These are phyloP conservation scores for Sarcophilus harrisii DNA, from an alignment of 2,797 vertebrate genomes.

Conservation along the genomic window DNA sequence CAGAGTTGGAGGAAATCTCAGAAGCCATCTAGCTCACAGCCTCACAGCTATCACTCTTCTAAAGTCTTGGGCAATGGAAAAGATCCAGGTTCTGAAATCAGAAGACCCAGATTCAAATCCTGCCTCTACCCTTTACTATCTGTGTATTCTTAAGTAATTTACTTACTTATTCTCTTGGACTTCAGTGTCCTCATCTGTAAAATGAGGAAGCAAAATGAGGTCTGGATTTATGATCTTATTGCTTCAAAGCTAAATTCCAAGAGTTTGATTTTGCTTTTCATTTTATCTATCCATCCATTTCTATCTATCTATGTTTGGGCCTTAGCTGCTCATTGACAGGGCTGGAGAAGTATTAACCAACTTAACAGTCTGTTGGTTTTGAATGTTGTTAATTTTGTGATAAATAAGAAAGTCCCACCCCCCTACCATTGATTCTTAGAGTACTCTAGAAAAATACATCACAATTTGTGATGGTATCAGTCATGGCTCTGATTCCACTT, in stretches of 20 bases:
- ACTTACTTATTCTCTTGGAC: background rate
- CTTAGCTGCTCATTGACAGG: background rate
- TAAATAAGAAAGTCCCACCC: background rate
- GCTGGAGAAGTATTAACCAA: background rate
- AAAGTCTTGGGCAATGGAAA: background rate
- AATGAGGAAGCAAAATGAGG: background rate
- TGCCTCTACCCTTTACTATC: background rate
- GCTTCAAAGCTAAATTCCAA: conserved; percentile 46
- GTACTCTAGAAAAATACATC: background rate
- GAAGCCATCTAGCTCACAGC: background rate
- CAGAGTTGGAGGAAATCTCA: background rate
- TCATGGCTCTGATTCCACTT: background rate
- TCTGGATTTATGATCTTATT: background rate
- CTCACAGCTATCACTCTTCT: background rate
- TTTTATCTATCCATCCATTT: background rate
- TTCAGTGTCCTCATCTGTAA: background rate
- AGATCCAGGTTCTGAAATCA: background rate
- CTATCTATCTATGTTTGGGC: background rate
- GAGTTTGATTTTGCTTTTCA: background rate
- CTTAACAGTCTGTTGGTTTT: background rate
- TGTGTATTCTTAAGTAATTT: background rate
- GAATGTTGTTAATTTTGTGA: background rate
- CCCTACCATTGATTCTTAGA: background rate
- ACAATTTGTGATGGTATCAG: background rate
- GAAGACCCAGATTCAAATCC: background rate